phyloP scores from a whole-genome alignment of 2,113 vertebrate genomes.

The Prolemur simus region DNA sequence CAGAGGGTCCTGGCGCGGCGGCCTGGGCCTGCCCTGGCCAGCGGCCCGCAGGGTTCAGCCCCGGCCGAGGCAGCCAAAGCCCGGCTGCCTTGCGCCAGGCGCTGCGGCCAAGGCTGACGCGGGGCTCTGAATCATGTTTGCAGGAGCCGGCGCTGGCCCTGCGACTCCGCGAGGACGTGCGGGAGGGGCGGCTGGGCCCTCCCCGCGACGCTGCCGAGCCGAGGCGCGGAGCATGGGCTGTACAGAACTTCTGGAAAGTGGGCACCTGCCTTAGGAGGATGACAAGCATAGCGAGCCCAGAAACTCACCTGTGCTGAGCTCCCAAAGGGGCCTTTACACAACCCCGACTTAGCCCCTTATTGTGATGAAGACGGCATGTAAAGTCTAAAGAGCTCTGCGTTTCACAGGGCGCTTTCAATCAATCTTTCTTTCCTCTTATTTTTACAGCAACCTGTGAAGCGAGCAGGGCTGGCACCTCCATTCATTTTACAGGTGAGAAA shows the following conservation, averaged over 20 bases:
- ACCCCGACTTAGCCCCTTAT: background rate
- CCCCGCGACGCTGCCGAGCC: background rate
- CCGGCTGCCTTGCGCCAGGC: background rate
- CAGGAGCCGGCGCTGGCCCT: background rate
- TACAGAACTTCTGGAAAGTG: background rate
- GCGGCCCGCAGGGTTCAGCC: slow-evolving; percentile 26
- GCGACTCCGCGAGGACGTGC: background rate
- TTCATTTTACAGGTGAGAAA: background rate
- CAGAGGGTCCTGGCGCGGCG: background rate
- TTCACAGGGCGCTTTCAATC: background rate
- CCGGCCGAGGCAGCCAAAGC: slow-evolving; percentile 27
- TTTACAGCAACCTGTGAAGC: background rate
- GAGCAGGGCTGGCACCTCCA: background rate
- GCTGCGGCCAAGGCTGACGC: slow-evolving; percentile 55
- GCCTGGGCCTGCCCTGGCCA: slow-evolving; percentile 6
- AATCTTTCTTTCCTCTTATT: background rate
- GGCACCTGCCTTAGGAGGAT: background rate
- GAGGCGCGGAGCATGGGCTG: no score
- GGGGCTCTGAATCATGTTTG: slow-evolving; percentile 19
- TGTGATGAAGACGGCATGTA: background rate
- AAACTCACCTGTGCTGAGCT: background rate
- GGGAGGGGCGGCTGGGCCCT: background rate
- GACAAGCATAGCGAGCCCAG: background rate
- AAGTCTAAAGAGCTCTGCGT: background rate
- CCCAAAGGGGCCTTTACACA: background rate